Conservation (phyloP, 2,113 vertebrate genomes). For the Ascaphus truei region DNA sequence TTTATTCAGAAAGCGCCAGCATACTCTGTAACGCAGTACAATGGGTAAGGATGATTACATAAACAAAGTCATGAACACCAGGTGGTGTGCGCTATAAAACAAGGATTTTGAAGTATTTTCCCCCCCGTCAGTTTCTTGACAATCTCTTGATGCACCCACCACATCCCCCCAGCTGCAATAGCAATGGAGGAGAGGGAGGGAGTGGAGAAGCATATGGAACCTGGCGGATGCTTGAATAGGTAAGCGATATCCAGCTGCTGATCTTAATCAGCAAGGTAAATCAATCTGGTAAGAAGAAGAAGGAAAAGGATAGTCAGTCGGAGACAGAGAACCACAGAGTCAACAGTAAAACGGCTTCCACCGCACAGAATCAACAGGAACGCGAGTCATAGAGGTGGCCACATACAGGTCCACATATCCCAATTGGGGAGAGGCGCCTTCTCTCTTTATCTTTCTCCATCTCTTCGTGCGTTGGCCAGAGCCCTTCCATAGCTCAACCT, state of each 20-base stretch:
- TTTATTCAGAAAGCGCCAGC: too few species aligned
- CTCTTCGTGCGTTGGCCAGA: too few species aligned
- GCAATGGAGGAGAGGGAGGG: not conserved
- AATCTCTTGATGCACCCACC: not conserved
- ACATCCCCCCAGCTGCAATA: not conserved
- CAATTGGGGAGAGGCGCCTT: too few species aligned
- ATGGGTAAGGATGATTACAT: not conserved
- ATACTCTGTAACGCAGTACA: not conserved
- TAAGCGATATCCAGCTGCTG: constrained; percentile 15
- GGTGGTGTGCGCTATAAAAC: not conserved
- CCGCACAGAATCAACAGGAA: too few species aligned
- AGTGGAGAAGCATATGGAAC: constrained; percentile 12
- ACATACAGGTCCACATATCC: too few species aligned
- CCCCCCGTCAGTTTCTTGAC: constrained; percentile 17
- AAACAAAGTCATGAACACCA: not conserved
- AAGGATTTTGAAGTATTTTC: constrained; percentile 15
- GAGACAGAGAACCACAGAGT: not conserved
- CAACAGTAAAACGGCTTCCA: too few species aligned
- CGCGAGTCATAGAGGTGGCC: too few species aligned
- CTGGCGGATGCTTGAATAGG: not conserved
- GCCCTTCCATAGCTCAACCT: too few species aligned
- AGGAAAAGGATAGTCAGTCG: not conserved
- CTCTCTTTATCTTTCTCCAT: too few species aligned
- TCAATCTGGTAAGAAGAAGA: not conserved
- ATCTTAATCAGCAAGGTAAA: constrained; percentile 22